Base-by-base conservation (phyloP, 1,140 invertebrate genomes). In the Portunus trituberculatus region DNA sequence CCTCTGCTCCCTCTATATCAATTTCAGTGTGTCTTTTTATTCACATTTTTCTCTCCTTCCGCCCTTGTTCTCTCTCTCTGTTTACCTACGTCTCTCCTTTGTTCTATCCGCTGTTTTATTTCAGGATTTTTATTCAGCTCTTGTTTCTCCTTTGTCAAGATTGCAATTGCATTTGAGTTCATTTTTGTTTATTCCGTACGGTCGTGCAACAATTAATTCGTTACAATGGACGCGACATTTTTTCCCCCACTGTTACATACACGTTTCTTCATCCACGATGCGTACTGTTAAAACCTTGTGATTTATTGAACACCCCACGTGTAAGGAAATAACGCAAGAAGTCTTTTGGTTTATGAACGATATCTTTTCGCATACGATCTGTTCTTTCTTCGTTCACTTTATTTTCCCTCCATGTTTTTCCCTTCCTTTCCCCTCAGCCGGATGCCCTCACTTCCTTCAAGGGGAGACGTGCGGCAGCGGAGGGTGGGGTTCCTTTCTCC, bases 1-100 rank as follows among this genome's bases (percentile, higher is more conserved):
- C 86, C 87, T 28, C 39, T 12, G 25, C 87, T 39, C 87, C 87
- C 87, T 39, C 87, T 89, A 46, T 89, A 46, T 92, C 91, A 67
- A 67, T 76, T 20, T 67, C 91, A n/a, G 59, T 59, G 4, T 32
- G 6, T 31, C 29, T 82, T 29, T 28, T 83, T 83, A 82, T 39
- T 83, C 52, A 25, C n/a, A n/a, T 32, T 10, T 39, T 92, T 83
- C 31, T 83, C 29, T 45, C 29, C 91, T 39, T 46, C 82, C 59
- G 28, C 76, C 91, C 28, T 67, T 76, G 67, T 76, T 76, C 67
- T 76, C 67, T 76, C 67, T 76, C n/a, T 76, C 16, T 76, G 67
- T 76, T 76, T 76, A 76, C 67, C 67, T 76, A 25, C 67, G 25
- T 76, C 16, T n/a, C 67, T 76, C 67, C 67, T 76, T 76, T 76